Evolutionary conservation across 2,797 vertebrate genomes (phyloP), one percentile per base, ranked within the genome.

Genomic region (Nannoperca obscura): DNA sequence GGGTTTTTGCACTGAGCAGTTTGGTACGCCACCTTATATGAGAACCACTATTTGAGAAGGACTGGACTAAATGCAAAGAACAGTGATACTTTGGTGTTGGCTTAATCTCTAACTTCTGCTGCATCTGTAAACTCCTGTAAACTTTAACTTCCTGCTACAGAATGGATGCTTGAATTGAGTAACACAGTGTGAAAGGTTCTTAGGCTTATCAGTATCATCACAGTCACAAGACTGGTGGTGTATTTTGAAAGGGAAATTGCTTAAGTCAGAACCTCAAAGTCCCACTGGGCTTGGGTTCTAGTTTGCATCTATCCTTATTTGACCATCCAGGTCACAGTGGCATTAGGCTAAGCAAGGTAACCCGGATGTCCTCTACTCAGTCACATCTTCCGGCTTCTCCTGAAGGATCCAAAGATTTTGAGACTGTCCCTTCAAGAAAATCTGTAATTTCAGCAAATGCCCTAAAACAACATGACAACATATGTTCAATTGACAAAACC

Each of bases 21-120:
- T n/a, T n/a, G n/a, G n/a, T n/a, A n/a, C n/a, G n/a, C n/a, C n/a
- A n/a, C n/a, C n/a, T n/a, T n/a, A n/a, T n/a, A n/a, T n/a, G n/a
- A n/a, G n/a, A n/a, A n/a, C n/a, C n/a, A n/a, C n/a, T n/a, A n/a
- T n/a, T n/a, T n/a, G n/a, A n/a, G n/a, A n/a, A n/a, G n/a, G n/a
- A n/a, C n/a, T n/a, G n/a, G n/a, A 54, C 10, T 57, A 69, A 74
- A 73, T 42, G 44, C 27, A 49, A 50, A 63, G 14, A 49, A 50
- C 8, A 20, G 52, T 2, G 14, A 49, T 27, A 24, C 20, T 63
- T 73, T 8, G 12, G 19, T 78, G 66, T 78, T 65, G 19, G 24
- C 30, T 42, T 74, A 1, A 8, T 36, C 27, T 36, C 13, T n/a
- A 59, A 22, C 7, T 7, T 50, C n/a, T 52, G 15, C n/a, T 52